Evolutionary conservation across 2,888 invertebrate species (phyloP).

Genomic region (Catonia carolina): DNA sequence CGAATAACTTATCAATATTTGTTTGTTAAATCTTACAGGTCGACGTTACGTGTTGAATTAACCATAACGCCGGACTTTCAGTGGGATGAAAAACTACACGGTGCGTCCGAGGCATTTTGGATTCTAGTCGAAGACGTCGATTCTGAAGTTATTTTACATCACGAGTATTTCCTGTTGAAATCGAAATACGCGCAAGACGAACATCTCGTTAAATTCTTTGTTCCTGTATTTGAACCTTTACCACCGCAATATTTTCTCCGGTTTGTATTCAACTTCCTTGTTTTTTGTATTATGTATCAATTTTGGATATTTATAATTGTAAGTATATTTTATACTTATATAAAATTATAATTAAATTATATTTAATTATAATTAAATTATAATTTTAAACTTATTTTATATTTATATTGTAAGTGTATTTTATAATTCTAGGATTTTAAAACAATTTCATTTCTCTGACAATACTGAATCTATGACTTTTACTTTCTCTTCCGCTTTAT

Average conservation of each 20-base stretch:
- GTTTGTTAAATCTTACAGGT: conserved; percentile 42
- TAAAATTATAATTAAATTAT: no score
- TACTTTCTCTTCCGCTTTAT: no score
- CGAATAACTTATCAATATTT: no score
- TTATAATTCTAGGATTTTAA: no score
- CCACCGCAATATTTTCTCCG: conserved; percentile 95
- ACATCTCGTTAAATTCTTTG: conserved; percentile 94
- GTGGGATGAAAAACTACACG: conserved; percentile 93
- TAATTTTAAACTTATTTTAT: no score
- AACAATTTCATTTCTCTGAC: no score
- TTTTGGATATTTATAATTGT: background rate
- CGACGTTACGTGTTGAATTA: conserved; percentile 88
- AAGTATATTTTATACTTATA: no score
- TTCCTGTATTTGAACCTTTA: conserved; percentile 96
- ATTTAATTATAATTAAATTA: no score
- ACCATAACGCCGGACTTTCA: conserved; percentile 98
- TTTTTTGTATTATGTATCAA: background rate
- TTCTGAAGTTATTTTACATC: conserved; percentile 86
- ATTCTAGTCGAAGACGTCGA: conserved; percentile 82
- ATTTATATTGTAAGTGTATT: no score
- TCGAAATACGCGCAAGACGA: conserved; percentile 91
- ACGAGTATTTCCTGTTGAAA: conserved; percentile 92
- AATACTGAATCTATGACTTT: no score
- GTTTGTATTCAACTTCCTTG: no score
- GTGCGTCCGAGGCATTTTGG: conserved; percentile 76